Percentiles rank a stretch among this genome's conserved stretches.
Evolutionary conservation across 1,140 invertebrate species (phyloP).

Genomic region (Globodera ellingtonae): DNA sequence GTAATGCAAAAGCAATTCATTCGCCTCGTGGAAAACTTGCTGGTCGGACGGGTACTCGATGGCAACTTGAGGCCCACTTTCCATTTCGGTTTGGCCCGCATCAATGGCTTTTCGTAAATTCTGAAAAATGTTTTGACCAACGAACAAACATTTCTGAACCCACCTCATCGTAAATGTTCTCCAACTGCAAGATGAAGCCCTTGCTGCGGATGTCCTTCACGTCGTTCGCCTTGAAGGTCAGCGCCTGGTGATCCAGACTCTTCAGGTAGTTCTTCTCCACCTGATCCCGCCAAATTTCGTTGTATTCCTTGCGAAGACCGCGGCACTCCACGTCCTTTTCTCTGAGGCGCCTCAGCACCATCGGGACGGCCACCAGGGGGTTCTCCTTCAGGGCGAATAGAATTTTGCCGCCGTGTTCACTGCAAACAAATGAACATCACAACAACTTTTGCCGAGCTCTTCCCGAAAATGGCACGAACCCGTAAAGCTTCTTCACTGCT

Average conservation of each 20-base stretch:
- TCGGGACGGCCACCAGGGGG: constrained; percentile 85
- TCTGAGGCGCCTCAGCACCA: constrained; percentile 85
- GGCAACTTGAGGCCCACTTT: constrained; percentile 77
- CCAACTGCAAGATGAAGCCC: constrained; percentile 91
- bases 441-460: neutral
- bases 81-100: constrained; percentile 66
- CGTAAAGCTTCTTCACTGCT: constrained; percentile 53
- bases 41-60: constrained; percentile 78
- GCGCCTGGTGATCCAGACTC: constrained; percentile 94
- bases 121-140: constrained; percentile 66
- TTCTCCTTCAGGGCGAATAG: constrained; percentile 95
- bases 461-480: constrained; percentile 24
- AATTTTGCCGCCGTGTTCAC: constrained; percentile 91
- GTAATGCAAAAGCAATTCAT: constrained; percentile 93
- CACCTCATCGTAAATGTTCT: constrained; percentile 87
- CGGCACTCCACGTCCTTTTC: constrained; percentile 97
- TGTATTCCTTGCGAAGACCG: constrained; percentile 93
- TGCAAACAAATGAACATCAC: constrained; percentile 76
- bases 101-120: constrained; percentile 77
- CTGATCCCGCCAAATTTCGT: constrained; percentile 96
- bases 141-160: constrained; percentile 65
- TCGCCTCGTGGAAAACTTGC: constrained; percentile 86
- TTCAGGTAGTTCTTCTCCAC: constrained; percentile 98
- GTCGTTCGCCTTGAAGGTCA: constrained; percentile 97
- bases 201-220: constrained; percentile 92